phyloP scores from a whole-genome alignment of 2,113 vertebrate genomes.

The Sminthopsis crassicaudata region DNA sequence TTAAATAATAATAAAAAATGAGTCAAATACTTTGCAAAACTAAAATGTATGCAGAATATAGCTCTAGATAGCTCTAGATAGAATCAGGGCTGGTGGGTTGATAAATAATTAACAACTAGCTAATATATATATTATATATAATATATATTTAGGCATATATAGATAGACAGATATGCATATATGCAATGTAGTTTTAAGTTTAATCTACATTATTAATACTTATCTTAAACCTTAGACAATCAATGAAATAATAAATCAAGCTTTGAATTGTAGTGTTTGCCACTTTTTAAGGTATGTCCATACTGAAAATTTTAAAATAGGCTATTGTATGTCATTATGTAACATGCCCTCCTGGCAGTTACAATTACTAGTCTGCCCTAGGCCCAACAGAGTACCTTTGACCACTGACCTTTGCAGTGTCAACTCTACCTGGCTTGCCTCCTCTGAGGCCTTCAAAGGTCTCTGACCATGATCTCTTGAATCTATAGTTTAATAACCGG shows the following conservation, averaged over 20 bases:
- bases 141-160: background rate
- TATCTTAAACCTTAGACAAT: background rate
- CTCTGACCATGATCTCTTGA: too few relatives aligned
- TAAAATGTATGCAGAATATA: background rate
- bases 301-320: background rate
- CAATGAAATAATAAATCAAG: background rate
- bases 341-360: too few relatives aligned
- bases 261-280: background rate
- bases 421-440: too few relatives aligned
- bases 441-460: too few relatives aligned
- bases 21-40: background rate
- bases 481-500: too few relatives aligned
- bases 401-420: too few relatives aligned
- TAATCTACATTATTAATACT: background rate
- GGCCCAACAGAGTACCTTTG: too few relatives aligned
- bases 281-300: background rate
- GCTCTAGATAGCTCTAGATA: background rate
- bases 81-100: background rate
- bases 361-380: too few relatives aligned
- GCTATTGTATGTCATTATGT: background rate
- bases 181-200: background rate
- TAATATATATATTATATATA: too few relatives aligned
- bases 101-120: background rate
- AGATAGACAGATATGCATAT: background rate
- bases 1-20: too few relatives aligned